A percentile compares a stretch with the other conserved stretches of the same genome.
These are phyloP conservation scores for Muscicapa adusta DNA, from an alignment of 2,113 vertebrate genomes.

Conservation along the genomic window DNA sequence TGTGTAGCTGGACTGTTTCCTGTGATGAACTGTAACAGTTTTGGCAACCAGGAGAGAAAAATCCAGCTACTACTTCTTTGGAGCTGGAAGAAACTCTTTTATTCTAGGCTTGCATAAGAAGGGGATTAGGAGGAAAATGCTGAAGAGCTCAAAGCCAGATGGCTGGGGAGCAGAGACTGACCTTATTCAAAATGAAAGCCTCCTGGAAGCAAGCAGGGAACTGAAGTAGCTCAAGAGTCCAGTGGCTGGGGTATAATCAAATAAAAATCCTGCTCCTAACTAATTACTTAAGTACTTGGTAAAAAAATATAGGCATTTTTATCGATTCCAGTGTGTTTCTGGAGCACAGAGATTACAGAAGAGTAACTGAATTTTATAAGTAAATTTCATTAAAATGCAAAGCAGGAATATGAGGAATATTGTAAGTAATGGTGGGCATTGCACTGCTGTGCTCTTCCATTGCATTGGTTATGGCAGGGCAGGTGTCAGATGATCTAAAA, in stretches of 20 bases:
- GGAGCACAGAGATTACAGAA: neutral
- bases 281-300: neutral
- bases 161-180: neutral
- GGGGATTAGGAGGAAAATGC: neutral
- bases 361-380: neutral
- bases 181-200: neutral
- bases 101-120: neutral
- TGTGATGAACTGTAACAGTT: neutral
- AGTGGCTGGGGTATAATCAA: neutral
- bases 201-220: neutral
- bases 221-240: neutral
- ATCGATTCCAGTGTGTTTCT: neutral
- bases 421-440: neutral
- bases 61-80: slow-evolving; percentile 1
- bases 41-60: neutral
- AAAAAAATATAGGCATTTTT: neutral
- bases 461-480: neutral
- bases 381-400: neutral
- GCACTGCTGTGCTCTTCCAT: neutral
- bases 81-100: neutral
- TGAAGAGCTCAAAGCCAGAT: slow-evolving; percentile 5
- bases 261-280: neutral
- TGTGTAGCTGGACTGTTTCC: neutral
- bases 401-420: neutral
- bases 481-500: neutral